phyloP scores from a whole-genome alignment of 2,888 invertebrate genomes.

The Lomographa bimaculata region DNA sequence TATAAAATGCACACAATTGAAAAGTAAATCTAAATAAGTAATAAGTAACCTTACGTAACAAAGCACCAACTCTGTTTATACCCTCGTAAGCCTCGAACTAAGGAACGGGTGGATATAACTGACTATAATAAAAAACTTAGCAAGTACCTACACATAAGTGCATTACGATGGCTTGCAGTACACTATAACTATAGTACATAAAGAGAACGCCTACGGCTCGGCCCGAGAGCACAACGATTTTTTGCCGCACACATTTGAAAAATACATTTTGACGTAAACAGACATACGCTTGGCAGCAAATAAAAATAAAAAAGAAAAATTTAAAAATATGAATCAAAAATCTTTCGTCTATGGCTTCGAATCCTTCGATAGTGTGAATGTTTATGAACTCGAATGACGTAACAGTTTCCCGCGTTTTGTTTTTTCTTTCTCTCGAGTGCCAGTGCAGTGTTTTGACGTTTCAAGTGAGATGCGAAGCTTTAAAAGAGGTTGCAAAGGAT shows the following conservation, averaged over 20 bases:
- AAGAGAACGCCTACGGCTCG: constrained; percentile 64
- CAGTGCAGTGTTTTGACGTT: constrained; percentile 39
- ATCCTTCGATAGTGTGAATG: constrained; percentile 6
- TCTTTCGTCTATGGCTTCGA: neutral
- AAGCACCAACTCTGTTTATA: constrained; percentile 64
- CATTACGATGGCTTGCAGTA: constrained; percentile 69
- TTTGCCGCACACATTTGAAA: constrained; percentile 78
- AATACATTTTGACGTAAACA: constrained; percentile 81
- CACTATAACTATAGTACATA: constrained; percentile 61
- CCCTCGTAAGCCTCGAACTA: constrained; percentile 61
- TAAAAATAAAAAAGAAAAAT: constrained; percentile 30
- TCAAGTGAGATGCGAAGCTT: constrained; percentile 52
- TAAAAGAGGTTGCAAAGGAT: constrained; percentile 40
- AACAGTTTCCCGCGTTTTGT: constrained; percentile 13
- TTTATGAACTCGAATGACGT: constrained; percentile 22
- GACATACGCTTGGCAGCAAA: constrained; percentile 67
- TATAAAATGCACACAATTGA: too few relatives aligned
- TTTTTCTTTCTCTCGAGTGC: constrained; percentile 31
- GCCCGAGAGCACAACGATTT: constrained; percentile 70
- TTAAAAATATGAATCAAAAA: neutral
- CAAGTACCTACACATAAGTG: constrained; percentile 79
- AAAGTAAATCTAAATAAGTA: too few relatives aligned
- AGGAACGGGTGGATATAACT: constrained; percentile 74
- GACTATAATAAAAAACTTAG: constrained; percentile 82
- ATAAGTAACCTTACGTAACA: constrained; percentile 43